Percentiles rank a stretch among this genome's conserved stretches.
phyloP scores from a whole-genome alignment of 2,888 invertebrate genomes.

The Lagria hirta region DNA sequence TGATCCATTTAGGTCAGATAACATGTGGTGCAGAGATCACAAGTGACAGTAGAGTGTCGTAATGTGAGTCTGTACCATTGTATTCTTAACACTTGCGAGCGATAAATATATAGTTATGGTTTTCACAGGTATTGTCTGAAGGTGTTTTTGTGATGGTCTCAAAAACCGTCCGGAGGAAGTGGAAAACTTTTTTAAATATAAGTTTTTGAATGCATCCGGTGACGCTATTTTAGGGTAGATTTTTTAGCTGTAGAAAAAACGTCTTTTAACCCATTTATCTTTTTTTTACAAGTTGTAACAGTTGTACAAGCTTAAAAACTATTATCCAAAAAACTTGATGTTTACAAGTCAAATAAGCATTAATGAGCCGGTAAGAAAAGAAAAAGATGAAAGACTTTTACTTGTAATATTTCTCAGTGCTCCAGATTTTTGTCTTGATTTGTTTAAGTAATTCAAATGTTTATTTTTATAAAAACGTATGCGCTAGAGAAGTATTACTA shows the following conservation, averaged over 20 bases:
- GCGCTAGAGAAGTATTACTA: slow-evolving; percentile 30
- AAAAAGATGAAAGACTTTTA: too few relatives aligned
- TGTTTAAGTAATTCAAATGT: slow-evolving; percentile 1
- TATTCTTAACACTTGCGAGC: slow-evolving; percentile 15
- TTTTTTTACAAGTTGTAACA: too few relatives aligned
- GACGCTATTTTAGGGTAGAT: too few relatives aligned
- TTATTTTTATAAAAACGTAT: slow-evolving; percentile 24
- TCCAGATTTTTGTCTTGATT: too few relatives aligned
- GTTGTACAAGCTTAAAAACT: too few relatives aligned
- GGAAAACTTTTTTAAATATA: slow-evolving; percentile 21
- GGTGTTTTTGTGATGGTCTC: slow-evolving; percentile 5
- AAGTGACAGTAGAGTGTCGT: slow-evolving; percentile 19
- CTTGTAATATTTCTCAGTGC: too few relatives aligned
- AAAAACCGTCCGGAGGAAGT: slow-evolving; percentile 13
- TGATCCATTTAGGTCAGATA: slow-evolving; percentile 13
- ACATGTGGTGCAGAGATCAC: slow-evolving; percentile 20
- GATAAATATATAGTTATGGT: slow-evolving; percentile 12
- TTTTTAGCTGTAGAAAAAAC: slow-evolving; percentile 13
- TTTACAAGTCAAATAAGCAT: too few relatives aligned
- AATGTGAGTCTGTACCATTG: slow-evolving; percentile 15
- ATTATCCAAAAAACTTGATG: too few relatives aligned
- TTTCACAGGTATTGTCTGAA: slow-evolving; percentile 5
- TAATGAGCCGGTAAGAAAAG: too few relatives aligned
- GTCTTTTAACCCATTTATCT: too few relatives aligned
- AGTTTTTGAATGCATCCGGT: slow-evolving; percentile 17